These are phyloP conservation scores for Sarcophaga bullata DNA, from an alignment of 1,140 invertebrate genomes.

Conservation along the genomic window DNA sequence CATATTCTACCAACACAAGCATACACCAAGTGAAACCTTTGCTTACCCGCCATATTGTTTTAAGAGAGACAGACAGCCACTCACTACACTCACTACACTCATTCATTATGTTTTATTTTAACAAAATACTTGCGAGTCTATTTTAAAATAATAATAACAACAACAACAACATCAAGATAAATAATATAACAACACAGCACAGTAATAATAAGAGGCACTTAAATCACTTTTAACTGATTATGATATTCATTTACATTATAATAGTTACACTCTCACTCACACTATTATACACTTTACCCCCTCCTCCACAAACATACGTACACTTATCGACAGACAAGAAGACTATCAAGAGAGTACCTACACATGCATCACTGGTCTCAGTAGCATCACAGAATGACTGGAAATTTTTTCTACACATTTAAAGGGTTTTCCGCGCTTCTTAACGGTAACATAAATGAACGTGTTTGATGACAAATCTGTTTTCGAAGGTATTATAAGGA, in stretches of 20 bases:
- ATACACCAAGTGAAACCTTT: neutral
- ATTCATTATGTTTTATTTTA: too few species aligned
- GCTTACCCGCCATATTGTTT: too few species aligned
- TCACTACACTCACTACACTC: too few species aligned
- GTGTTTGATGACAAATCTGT: too few species aligned
- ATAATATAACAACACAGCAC: neutral
- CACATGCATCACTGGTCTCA: too few species aligned
- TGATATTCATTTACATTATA: slow-evolving; percentile 10
- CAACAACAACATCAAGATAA: neutral
- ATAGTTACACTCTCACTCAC: neutral
- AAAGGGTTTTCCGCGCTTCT: too few species aligned
- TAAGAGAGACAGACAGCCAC: neutral
- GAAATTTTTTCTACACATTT: too few species aligned
- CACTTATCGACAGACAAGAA: neutral
- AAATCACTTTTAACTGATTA: slow-evolving; percentile 14
- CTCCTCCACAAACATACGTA: neutral
- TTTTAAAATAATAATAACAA: too few species aligned
- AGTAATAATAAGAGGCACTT: slow-evolving; percentile 14
- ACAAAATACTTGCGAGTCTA: too few species aligned
- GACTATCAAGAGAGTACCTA: neutral
- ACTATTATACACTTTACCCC: neutral
- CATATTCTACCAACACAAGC: neutral
- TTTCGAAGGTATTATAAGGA: too few species aligned
- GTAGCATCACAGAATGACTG: too few species aligned
- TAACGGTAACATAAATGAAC: too few species aligned